phyloP scores from a whole-genome alignment of 2,888 invertebrate genomes.

The Cosmorhoe ocellata region DNA sequence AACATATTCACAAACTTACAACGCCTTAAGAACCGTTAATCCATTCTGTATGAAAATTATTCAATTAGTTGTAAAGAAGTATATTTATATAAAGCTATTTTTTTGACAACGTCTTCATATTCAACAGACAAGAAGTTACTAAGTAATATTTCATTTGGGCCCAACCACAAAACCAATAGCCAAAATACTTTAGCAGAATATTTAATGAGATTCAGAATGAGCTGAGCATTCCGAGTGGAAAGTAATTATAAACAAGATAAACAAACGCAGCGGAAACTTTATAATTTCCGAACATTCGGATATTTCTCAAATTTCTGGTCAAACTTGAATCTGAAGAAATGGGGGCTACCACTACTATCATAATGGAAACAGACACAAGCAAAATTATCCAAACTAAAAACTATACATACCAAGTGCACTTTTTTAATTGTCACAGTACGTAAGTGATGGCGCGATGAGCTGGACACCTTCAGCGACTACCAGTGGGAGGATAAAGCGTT shows the following conservation, averaged over 20 bases:
- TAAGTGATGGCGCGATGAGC: too few species aligned
- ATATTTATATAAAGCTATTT: too few species aligned
- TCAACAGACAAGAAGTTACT: conserved; percentile 11
- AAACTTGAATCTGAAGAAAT: conserved; percentile 29
- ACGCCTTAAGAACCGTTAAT: too few species aligned
- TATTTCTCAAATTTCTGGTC: conserved; percentile 34
- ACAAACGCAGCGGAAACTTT: conserved; percentile 35
- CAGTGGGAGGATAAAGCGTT: too few species aligned
- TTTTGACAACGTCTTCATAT: conserved; percentile 6
- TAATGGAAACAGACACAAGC: not conserved
- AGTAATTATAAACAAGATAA: conserved; percentile 37
- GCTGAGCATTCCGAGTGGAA: conserved; percentile 20
- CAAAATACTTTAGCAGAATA: conserved; percentile 26
- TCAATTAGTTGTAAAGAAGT: too few species aligned
- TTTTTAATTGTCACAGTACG: too few species aligned
- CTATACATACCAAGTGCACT: too few species aligned
- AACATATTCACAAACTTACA: too few species aligned
- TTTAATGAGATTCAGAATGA: conserved; percentile 29
- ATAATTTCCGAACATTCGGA: conserved; percentile 34
- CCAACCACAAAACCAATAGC: conserved; percentile 22
- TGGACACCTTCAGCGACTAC: too few species aligned
- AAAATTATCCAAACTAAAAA: too few species aligned
- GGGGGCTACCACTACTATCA: not conserved
- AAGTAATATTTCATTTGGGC: conserved; percentile 22
- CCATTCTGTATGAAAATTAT: too few species aligned